phyloP scores from a whole-genome alignment of 2,797 vertebrate genomes.

The Cercopithecus neglectus region DNA sequence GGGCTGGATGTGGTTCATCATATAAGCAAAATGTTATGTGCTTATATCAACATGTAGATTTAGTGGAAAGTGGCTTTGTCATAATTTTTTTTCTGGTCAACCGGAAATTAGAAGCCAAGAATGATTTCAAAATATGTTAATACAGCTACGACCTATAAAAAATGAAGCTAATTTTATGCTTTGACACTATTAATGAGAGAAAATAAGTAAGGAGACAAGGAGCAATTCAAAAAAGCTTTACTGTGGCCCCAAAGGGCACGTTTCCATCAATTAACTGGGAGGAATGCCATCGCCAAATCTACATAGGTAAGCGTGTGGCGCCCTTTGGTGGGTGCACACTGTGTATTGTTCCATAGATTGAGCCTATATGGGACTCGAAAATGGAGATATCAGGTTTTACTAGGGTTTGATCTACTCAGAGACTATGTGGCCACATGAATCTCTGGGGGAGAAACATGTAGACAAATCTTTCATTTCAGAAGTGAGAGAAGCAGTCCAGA shows the following conservation, averaged over 20 bases:
- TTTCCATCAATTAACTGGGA: background rate
- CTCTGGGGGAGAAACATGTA: background rate
- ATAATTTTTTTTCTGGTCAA: background rate
- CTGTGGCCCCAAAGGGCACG: background rate
- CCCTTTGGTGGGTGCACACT: background rate
- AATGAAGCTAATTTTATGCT: background rate
- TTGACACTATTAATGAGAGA: background rate
- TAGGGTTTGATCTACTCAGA: background rate
- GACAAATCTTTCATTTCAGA: background rate
- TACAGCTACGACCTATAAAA: fast-evolving
- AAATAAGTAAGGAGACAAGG: background rate
- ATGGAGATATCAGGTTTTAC: background rate
- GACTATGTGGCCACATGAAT: background rate
- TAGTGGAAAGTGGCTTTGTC: background rate
- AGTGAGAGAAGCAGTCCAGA: background rate
- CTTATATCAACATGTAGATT: fast-evolving
- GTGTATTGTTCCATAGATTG: background rate
- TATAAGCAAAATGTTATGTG: too few species aligned
- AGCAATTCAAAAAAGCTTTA: background rate
- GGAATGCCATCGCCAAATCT: too few species aligned
- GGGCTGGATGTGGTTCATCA: too few species aligned
- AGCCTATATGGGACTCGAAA: background rate
- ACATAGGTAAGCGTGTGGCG: fast-evolving
- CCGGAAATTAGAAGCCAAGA: background rate
- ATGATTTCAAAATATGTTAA: too few species aligned